These are phyloP conservation scores for Hippocampus abdominalis DNA, from an alignment of 2,113 vertebrate genomes.

Conservation along the genomic window DNA sequence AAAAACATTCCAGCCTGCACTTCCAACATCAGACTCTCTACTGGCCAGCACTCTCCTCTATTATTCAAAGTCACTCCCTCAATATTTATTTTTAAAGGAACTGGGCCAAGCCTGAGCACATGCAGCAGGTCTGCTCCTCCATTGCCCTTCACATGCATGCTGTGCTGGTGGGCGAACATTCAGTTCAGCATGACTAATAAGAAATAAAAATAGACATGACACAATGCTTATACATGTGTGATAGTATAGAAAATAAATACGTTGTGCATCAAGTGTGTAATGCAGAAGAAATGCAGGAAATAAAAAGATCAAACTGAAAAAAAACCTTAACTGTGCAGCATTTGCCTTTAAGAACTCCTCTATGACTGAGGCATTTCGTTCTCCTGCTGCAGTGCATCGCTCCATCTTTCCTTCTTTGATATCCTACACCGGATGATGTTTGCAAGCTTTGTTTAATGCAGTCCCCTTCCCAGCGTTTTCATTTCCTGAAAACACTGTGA, in stretches of 20 bases:
- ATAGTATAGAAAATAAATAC: no score
- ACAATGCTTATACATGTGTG: constrained; percentile 9
- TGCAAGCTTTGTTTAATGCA: constrained; percentile 19
- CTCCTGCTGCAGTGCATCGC: constrained; percentile 8
- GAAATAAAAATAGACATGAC: constrained; percentile 37
- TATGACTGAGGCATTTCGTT: constrained; percentile 2
- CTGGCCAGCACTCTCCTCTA: constrained; percentile 55
- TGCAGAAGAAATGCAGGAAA: background rate
- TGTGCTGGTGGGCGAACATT: constrained; percentile 28
- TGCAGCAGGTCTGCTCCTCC: constrained; percentile 36
- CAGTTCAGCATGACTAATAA: constrained; percentile 30
- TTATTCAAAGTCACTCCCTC: constrained; percentile 53
- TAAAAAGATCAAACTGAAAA: constrained; percentile 1
- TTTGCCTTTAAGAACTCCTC: background rate
- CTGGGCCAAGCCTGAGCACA: constrained; percentile 37
- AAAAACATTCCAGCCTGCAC: constrained; percentile 8
- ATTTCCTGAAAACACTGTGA: constrained; percentile 46
- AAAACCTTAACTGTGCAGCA: background rate
- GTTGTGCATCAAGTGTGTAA: background rate
- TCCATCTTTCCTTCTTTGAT: constrained; percentile 20
- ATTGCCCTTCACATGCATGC: constrained; percentile 34
- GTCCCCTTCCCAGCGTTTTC: constrained; percentile 36
- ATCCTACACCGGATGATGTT: constrained; percentile 25
- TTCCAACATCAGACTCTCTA: constrained; percentile 44
- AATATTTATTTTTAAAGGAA: constrained; percentile 39